Evolutionary conservation across 2,888 invertebrate species (phyloP).

Genomic region (Graphium colonna): DNA sequence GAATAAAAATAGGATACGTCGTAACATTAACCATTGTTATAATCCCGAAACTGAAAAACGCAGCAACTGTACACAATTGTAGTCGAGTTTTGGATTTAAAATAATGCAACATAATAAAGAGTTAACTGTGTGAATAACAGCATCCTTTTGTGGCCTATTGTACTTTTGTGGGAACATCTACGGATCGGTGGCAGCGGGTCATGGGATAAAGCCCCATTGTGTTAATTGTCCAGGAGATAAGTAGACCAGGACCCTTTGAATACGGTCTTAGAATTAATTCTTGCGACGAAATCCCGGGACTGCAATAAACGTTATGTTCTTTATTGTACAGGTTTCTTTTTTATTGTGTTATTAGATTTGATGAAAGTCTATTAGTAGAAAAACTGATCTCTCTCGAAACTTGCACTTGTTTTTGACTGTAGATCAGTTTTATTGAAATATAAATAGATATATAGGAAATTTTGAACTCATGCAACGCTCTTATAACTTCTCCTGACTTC

Average conservation of each 20-base stretch:
- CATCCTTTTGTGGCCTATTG: slow-evolving; percentile 73
- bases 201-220: slow-evolving; percentile 26
- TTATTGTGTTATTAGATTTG: background rate
- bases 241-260: slow-evolving; percentile 24
- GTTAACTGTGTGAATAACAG: slow-evolving; percentile 79
- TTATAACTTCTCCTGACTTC: slow-evolving; percentile 19
- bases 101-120: slow-evolving; percentile 57
- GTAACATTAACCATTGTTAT: background rate
- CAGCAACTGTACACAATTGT: slow-evolving; percentile 17
- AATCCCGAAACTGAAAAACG: background rate
- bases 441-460: no score
- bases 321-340: background rate
- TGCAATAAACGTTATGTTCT: background rate
- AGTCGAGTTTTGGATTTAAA: slow-evolving; percentile 32
- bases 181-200: slow-evolving; percentile 32
- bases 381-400: no score
- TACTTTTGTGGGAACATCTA: slow-evolving; percentile 73
- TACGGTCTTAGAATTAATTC: slow-evolving; percentile 8
- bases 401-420: no score
- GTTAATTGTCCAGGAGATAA: slow-evolving; percentile 27
- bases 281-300: background rate
- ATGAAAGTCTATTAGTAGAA: no score
- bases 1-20: no score
- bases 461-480: no score
- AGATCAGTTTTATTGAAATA: background rate